Conservation (phyloP, 2,113 vertebrate genomes). For the Cyanistes caeruleus region DNA sequence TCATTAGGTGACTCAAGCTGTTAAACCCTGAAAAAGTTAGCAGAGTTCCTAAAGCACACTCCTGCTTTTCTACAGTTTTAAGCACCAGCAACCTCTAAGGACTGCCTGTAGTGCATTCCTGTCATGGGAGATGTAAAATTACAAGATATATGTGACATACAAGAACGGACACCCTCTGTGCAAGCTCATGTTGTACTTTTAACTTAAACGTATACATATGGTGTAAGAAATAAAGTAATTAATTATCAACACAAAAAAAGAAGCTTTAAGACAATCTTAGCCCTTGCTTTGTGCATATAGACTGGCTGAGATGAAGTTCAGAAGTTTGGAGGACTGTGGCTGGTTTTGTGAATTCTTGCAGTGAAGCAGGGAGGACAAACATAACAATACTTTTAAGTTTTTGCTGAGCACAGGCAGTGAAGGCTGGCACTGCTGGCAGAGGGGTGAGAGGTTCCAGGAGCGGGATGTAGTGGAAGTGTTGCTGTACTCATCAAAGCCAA, state of each 20-base stretch:
- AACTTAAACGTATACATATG: background rate
- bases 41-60: background rate
- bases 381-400: fast-evolving
- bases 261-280: background rate
- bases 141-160: background rate
- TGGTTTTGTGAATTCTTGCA: background rate
- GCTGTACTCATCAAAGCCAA: background rate
- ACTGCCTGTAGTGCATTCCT: background rate
- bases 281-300: background rate
- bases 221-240: background rate
- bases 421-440: background rate
- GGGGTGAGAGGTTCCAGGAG: background rate
- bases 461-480: background rate
- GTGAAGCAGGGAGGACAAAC: background rate
- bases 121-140: background rate
- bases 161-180: background rate
- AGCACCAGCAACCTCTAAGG: background rate
- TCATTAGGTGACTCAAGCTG: background rate
- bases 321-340: background rate
- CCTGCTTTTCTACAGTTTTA: background rate
- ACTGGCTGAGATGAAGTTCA: background rate
- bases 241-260: background rate
- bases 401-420: background rate
- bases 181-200: background rate
- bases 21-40: background rate